Evolutionary conservation across 2,113 vertebrate genomes (phyloP).

Genomic region (Passer domesticus): DNA sequence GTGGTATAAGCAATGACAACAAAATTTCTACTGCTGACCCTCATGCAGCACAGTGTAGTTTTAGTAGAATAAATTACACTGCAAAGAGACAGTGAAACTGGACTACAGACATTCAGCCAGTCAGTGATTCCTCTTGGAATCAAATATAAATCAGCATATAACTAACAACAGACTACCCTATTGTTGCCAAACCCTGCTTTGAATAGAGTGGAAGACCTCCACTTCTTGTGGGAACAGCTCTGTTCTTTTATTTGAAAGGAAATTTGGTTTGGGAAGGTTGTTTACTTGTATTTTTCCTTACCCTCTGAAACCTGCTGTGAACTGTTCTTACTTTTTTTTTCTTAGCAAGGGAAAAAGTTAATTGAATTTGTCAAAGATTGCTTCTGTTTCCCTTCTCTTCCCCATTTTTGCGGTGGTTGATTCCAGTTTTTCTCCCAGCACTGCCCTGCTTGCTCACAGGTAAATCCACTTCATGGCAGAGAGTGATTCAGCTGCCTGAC

Average conservation of each 20-base stretch:
- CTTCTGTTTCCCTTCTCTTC: background rate
- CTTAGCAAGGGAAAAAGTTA: background rate
- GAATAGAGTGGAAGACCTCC: background rate
- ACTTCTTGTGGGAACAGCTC: background rate
- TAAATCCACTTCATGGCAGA: background rate
- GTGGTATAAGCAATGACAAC: background rate
- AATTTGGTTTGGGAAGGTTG: background rate
- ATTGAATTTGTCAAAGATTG: background rate
- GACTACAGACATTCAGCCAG: background rate
- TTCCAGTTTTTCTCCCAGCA: background rate
- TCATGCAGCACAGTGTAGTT: background rate
- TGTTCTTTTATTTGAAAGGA: background rate
- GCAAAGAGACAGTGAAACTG: background rate
- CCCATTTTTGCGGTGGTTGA: background rate
- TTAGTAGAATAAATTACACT: background rate
- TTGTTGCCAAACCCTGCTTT: background rate
- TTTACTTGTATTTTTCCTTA: background rate
- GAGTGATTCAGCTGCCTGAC: background rate
- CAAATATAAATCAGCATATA: background rate
- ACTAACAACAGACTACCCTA: background rate
- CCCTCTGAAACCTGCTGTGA: background rate
- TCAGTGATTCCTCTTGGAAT: background rate
- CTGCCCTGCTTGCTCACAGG: background rate
- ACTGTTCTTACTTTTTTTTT: background rate
- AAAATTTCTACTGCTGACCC: background rate